Conservation (phyloP, 2,888 invertebrate species). For the Oscheius sp. region DNA sequence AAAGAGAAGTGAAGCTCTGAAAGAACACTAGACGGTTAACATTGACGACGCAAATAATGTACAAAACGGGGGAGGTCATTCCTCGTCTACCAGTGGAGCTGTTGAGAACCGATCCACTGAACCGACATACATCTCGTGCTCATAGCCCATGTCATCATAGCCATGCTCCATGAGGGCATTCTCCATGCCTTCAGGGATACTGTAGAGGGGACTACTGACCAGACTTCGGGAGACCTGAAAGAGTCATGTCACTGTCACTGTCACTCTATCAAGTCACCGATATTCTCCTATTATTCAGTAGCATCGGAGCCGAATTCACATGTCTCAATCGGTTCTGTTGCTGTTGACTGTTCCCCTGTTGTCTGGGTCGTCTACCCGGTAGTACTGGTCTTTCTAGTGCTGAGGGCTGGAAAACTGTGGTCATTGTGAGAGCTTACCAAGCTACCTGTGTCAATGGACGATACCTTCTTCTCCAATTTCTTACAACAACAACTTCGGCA, state of each 20-base stretch:
- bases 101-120: slow-evolving; percentile 37
- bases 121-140: slow-evolving; percentile 27
- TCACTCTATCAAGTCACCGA: slow-evolving; percentile 34
- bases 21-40: slow-evolving; percentile 11
- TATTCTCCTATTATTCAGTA: slow-evolving; percentile 41
- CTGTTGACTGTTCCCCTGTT: not conserved
- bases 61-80: slow-evolving; percentile 1
- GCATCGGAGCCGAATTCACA: slow-evolving; percentile 53
- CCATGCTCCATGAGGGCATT: slow-evolving; percentile 13
- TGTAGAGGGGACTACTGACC: slow-evolving; percentile 62
- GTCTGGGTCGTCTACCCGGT: slow-evolving; percentile 25
- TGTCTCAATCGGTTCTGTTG: slow-evolving; percentile 39
- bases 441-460: slow-evolving; percentile 56
- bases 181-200: slow-evolving; percentile 60
- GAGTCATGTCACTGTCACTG: not conserved
- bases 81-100: slow-evolving; percentile 34
- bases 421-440: not conserved
- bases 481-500: slow-evolving; percentile 55
- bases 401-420: slow-evolving; percentile 29
- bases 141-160: slow-evolving; percentile 4
- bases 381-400: slow-evolving; percentile 13
- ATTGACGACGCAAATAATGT: slow-evolving; percentile 10
- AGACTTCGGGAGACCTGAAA: slow-evolving; percentile 51
- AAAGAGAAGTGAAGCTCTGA: slow-evolving; percentile 12
- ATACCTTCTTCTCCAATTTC: slow-evolving; percentile 59